A percentile compares a stretch with the other conserved stretches of the same genome.
Conservation (phyloP, 1,140 invertebrate genomes). For the Pomacea maculata region DNA sequence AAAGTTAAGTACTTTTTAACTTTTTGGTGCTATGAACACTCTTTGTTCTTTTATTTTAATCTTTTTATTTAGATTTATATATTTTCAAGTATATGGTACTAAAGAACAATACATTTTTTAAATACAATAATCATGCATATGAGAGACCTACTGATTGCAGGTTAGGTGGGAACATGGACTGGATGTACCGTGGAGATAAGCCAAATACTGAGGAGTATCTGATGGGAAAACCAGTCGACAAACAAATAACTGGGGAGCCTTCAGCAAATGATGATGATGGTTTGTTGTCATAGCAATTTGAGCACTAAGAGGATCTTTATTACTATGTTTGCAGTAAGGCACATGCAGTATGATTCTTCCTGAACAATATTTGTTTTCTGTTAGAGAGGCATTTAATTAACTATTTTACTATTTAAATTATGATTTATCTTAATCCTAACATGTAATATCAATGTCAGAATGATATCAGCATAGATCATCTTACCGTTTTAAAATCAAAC, state of each 20-base stretch:
- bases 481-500: not conserved
- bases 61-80: no score
- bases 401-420: no score
- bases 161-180: constrained; percentile 72
- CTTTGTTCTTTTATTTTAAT: no score
- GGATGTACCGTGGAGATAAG: constrained; percentile 91
- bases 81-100: no score
- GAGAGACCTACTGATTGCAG: not conserved
- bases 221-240: constrained; percentile 86
- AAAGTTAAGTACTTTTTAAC: no score
- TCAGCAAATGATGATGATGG: constrained; percentile 12
- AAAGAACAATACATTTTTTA: no score
- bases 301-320: not conserved
- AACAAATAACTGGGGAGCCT: constrained; percentile 60
- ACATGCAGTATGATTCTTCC: no score
- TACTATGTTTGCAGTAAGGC: not conserved
- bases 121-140: not conserved
- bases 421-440: no score
- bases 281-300: not conserved
- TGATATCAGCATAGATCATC: not conserved
- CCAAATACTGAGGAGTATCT: constrained; percentile 90
- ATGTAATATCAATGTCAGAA: not conserved
- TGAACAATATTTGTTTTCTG: not conserved
- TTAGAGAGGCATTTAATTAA: not conserved
- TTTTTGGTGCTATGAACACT: no score